These are phyloP conservation scores for Desoria tigrina DNA, from an alignment of 2,888 invertebrate species.

Conservation along the genomic window DNA sequence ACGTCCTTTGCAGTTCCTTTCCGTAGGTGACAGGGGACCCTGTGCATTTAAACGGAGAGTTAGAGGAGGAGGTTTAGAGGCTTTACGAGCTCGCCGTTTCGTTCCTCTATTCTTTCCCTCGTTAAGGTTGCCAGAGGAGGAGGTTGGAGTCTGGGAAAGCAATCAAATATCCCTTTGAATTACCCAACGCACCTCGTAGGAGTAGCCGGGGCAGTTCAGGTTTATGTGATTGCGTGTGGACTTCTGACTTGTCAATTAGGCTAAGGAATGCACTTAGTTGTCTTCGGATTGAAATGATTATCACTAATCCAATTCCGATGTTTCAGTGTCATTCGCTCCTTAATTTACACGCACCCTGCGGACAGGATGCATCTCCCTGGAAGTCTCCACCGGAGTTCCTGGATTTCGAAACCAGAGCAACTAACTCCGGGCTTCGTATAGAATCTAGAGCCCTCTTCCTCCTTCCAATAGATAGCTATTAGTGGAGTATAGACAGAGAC, in stretches of 20 bases:
- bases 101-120: no score
- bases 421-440: neutral
- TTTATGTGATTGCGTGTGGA: neutral
- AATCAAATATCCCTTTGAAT: no score
- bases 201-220: no score
- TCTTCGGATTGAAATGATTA: constrained; percentile 11
- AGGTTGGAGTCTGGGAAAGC: no score
- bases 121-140: no score
- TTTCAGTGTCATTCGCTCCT: constrained; percentile 8
- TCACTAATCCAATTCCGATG: constrained; percentile 15
- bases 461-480: neutral
- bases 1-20: no score
- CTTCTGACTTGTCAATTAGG: constrained; percentile 2
- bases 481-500: neutral
- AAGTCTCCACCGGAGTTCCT: neutral
- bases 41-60: no score
- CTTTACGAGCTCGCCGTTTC: no score
- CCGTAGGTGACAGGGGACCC: no score
- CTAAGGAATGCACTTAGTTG: constrained; percentile 18
- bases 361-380: constrained; percentile 12
- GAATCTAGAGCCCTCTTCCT: neutral
- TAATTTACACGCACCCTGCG: constrained; percentile 6
- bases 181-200: no score
- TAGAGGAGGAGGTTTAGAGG: no score
- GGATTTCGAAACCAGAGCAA: neutral